Base-by-base conservation (phyloP, 2,888 invertebrate genomes). In the Drosophila antonietae region DNA sequence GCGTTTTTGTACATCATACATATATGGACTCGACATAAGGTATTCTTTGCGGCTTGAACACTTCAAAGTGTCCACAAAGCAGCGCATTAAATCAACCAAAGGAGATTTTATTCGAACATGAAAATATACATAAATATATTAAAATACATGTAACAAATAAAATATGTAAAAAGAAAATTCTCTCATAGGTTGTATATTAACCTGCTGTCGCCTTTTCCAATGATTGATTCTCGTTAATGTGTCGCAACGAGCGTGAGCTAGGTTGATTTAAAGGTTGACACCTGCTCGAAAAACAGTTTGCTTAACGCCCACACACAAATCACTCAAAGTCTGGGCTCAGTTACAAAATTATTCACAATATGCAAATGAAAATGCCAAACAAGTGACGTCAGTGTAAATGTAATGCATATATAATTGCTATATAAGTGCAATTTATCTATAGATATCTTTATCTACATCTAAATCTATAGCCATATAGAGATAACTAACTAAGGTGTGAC, bases 401-500 rank as follows among this genome's bases (percentile, higher is more conserved):
- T 49, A 10, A 72, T 57, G 61, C 44, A 10, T 15, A 23, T 20
- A 53, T 53, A 53, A 35, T 35, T 53, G 23, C 41, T 56, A 56
- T 41, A 56, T 41, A 71, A 39, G 10, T 33, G 20, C 15, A 33
- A 52, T 23, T 18, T 33, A 55, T 41, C 53, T 6, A 39, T 6
- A 15, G 23, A 5, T 53, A 39, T 53, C 23, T 57, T 3, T 44
- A 71, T 55, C 37, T 55, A 28, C 28, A 55, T 41, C 55, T 39
- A 41, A 35, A 52, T 52, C 52, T 53, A 37, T 51, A 35, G 51
- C 33, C 51, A 35, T 51, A 33, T 51, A 14, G 18, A 46, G 33
- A 72, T 18, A 31, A 18, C 18, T 39, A 28, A 37, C 51, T 47
- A 63, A 77, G 83, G 86, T 69, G 88, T 69, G 86, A 79, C 80